Base-by-base conservation (phyloP, 2,888 invertebrate genomes). In the Disparrhopalites patrizii region DNA sequence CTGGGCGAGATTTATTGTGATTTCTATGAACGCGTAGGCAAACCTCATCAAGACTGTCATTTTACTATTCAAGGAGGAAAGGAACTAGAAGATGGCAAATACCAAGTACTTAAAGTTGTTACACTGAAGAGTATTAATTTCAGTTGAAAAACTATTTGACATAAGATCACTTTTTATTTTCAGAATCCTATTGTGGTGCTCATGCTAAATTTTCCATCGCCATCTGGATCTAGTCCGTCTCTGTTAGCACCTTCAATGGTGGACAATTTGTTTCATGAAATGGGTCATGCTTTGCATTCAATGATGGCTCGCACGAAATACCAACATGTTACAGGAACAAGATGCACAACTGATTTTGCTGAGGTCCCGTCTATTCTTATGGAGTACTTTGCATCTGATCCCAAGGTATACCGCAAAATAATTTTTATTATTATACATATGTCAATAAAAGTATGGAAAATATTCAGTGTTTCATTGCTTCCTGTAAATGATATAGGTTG, bases 261-360 rank as follows among this genome's bases (percentile, higher is more conserved):
- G 8, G 97, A 98, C 80, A 99, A 97, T 82, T 83, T 99, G 72
- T 98, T 98, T 81, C 99, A 99, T 79, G 98, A 99, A 83, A 89
- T 95, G 88, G 99, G 99, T 0, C 99, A 99, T 82, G 99, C 98
- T 18, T 88, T 98, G 85, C 99, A 99, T 81, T 96, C 97, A 20
- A 97, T 99, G 95, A 81, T 99, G 73, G 99, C 93, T 1, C 85
- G 96, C 70, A 96, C 97, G 0, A 85, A 86, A 68, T 93, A 96
- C 81, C 99, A 99, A 80, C 98, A 99, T 81, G 94, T 98, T 51
- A 90, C 96, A 3, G 97, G 98, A 68, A 99, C 99, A 0, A 84
- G 99, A 65, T 98, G 97, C 79, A 87, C 93, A 71, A 97, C 98
- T 3, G 99, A 99, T 82, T 91, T 99, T 78, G 98, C 99, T 1